Percentiles rank a stretch among this genome's conserved stretches.
These are phyloP conservation scores for Darevskia nairensis DNA, from an alignment of 2,797 vertebrate species.

Conservation along the genomic window DNA sequence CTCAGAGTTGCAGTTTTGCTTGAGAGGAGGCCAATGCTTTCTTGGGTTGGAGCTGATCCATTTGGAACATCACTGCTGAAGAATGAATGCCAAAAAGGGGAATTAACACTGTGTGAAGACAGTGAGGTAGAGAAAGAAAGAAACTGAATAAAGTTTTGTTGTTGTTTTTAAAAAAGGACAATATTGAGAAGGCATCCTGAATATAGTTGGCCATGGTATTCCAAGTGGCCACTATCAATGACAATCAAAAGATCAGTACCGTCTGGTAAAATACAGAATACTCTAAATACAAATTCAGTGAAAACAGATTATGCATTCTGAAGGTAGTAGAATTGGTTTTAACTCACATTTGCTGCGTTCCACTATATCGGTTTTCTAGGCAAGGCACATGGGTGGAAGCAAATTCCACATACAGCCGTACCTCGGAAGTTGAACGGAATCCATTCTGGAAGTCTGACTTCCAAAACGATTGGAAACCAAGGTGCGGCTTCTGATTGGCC, in stretches of 20 bases:
- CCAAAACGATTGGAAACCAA: too few species aligned
- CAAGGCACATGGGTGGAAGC: not conserved
- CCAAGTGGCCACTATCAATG: not conserved
- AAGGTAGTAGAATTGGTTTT: not conserved
- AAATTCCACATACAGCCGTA: not conserved
- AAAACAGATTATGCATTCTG: not conserved
- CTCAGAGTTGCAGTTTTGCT: slow-evolving; percentile 89
- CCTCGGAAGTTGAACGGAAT: too few species aligned
- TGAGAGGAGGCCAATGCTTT: slow-evolving; percentile 88
- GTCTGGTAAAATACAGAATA: not conserved
- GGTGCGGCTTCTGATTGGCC: too few species aligned
- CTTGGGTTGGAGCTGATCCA: slow-evolving; percentile 88
- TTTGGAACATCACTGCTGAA: slow-evolving; percentile 90
- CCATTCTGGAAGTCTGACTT: too few species aligned
- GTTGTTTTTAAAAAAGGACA: not conserved
- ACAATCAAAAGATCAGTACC: not conserved
- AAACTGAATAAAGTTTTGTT: not conserved
- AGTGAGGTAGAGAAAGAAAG: not conserved
- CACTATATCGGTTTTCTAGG: not conserved
- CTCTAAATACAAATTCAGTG: not conserved
- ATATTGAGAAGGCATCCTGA: not conserved
- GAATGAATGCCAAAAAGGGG: slow-evolving; percentile 4
- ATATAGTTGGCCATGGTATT: not conserved
- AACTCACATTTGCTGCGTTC: not conserved
- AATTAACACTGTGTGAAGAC: not conserved